These are phyloP conservation scores for Biston betularia DNA, from an alignment of 2,888 invertebrate genomes.

Conservation along the genomic window DNA sequence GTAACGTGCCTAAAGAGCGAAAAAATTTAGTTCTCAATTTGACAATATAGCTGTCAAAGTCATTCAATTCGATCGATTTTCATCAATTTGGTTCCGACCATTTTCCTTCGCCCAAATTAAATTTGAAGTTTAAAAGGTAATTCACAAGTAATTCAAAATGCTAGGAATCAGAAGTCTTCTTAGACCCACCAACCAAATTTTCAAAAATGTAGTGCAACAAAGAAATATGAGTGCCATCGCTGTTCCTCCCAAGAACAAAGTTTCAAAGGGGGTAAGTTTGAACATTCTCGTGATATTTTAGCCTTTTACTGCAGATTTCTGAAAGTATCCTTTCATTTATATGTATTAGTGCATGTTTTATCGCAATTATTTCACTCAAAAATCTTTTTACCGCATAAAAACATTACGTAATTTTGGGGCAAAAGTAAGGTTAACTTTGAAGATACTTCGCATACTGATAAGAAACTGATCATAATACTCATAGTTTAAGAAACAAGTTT, in stretches of 20 bases:
- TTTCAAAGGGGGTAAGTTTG: conserved; percentile 68
- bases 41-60: not conserved
- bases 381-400: conserved; percentile 6
- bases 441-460: not conserved
- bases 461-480: not conserved
- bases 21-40: too few species aligned
- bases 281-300: not conserved
- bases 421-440: conserved; percentile 41
- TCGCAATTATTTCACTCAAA: not conserved
- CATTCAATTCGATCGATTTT: conserved; percentile 3
- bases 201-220: conserved; percentile 69
- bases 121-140: conserved; percentile 11
- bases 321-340: too few species aligned
- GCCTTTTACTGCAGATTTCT: not conserved
- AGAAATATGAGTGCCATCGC: conserved; percentile 72
- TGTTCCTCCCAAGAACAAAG: conserved; percentile 67
- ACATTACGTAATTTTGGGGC: conserved; percentile 52
- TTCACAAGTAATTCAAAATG: conserved; percentile 61
- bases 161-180: conserved; percentile 68
- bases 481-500: too few species aligned
- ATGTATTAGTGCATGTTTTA: not conserved
- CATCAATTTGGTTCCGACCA: not conserved
- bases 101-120: conserved; percentile 1
- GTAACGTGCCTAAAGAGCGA: too few species aligned
- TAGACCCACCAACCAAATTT: conserved; percentile 63